These are phyloP conservation scores for Spodoptera frugiperda DNA, from an alignment of 1,140 invertebrate species.

Conservation along the genomic window DNA sequence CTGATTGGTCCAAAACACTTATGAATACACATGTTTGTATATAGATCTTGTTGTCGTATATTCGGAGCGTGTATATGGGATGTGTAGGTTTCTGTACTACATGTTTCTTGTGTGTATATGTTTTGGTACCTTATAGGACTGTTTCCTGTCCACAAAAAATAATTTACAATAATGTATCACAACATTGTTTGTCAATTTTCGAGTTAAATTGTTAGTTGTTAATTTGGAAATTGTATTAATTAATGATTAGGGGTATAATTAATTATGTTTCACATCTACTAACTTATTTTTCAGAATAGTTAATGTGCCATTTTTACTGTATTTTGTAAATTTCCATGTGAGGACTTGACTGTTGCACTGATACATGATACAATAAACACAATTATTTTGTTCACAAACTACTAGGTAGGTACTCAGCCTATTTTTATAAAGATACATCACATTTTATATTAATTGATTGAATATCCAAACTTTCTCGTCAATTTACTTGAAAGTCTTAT, in stretches of 20 bases:
- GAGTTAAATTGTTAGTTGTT: slow-evolving; percentile 69
- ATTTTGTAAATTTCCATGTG: slow-evolving; percentile 42
- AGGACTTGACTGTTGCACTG: slow-evolving; percentile 35
- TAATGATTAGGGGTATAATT: slow-evolving; percentile 44
- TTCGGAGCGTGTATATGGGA: slow-evolving; percentile 62
- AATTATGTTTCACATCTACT: slow-evolving; percentile 51
- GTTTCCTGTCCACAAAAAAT: slow-evolving; percentile 81
- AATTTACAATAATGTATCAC: slow-evolving; percentile 64
- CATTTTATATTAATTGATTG: slow-evolving; percentile 8
- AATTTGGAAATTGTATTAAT: slow-evolving; percentile 62
- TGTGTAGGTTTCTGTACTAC: slow-evolving; percentile 68
- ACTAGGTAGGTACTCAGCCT: slow-evolving; percentile 22
- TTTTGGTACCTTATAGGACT: slow-evolving; percentile 83
- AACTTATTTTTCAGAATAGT: slow-evolving; percentile 57
- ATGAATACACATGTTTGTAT: slow-evolving; percentile 69
- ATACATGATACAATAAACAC: slow-evolving; percentile 3
- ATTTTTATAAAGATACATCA: slow-evolving; percentile 39
- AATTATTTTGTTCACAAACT: slow-evolving; percentile 17
- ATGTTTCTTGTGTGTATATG: slow-evolving; percentile 65
- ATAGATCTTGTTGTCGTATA: slow-evolving; percentile 57
- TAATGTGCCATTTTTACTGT: slow-evolving; percentile 55
- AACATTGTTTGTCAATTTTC: slow-evolving; percentile 73
- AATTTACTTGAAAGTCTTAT: slow-evolving; percentile 10
- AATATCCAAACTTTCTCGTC: slow-evolving; percentile 8
- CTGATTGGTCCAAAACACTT: slow-evolving; percentile 79